These are phyloP conservation scores for Cacoxenus indagator DNA, from an alignment of 2,888 invertebrate species.

Conservation along the genomic window DNA sequence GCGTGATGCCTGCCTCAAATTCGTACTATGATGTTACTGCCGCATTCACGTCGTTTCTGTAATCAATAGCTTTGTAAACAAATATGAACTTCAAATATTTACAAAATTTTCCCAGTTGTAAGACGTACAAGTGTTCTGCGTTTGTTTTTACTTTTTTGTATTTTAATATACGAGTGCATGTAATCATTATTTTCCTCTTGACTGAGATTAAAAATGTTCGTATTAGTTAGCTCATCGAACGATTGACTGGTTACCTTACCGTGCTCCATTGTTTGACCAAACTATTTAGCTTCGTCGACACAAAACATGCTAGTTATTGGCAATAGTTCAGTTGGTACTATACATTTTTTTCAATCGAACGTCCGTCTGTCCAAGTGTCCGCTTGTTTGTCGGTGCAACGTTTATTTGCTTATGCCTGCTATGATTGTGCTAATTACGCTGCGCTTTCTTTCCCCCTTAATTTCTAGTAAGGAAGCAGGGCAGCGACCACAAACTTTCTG, in stretches of 20 bases:
- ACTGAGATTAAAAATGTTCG: background rate
- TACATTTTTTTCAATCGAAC: background rate
- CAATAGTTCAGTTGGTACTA: too few species aligned
- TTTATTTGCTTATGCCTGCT: background rate
- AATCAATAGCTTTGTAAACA: conserved; percentile 10
- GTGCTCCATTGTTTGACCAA: background rate
- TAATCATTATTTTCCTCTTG: background rate
- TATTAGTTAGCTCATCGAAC: background rate
- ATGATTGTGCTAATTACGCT: background rate
- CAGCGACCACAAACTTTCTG: background rate
- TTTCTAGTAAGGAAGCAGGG: background rate
- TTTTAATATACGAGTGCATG: background rate
- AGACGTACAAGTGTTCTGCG: background rate
- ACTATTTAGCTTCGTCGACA: background rate
- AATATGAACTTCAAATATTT: conserved; percentile 15
- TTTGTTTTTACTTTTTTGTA: background rate
- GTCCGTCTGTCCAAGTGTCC: background rate
- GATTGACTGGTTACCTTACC: background rate
- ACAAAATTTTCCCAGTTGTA: background rate
- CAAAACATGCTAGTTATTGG: too few species aligned
- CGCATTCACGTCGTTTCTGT: background rate
- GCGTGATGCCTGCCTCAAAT: background rate
- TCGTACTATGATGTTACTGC: background rate
- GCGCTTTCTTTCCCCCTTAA: background rate
- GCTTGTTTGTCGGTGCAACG: background rate